Conservation (phyloP, 2,113 vertebrate genomes). For the Peromyscus californicus region DNA sequence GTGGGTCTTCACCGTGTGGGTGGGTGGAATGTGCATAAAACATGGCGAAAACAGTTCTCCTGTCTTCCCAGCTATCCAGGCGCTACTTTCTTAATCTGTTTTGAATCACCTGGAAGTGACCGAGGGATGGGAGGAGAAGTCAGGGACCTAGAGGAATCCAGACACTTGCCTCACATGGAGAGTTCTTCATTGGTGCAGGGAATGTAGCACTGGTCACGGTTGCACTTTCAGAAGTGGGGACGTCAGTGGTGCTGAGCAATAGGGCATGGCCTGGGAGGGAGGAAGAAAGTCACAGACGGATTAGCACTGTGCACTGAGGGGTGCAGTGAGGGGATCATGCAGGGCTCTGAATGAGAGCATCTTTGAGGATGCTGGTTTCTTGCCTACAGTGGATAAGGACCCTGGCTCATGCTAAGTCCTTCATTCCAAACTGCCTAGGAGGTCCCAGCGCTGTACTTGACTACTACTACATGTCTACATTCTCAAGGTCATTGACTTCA, state of each 20-base stretch:
- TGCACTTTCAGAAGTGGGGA: constrained; percentile 85
- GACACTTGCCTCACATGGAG: constrained; percentile 94
- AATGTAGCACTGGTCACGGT: constrained; percentile 92
- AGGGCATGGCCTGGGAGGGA: constrained; percentile 89
- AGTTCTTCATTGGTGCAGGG: constrained; percentile 95
- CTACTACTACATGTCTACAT: not conserved
- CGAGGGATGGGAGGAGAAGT: not conserved
- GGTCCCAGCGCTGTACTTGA: no score
- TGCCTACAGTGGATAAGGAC: not conserved
- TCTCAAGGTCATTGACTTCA: not conserved
- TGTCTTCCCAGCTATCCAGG: not conserved
- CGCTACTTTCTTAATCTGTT: not conserved
- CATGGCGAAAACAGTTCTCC: not conserved
- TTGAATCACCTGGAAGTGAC: not conserved
- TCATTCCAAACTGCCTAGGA: not conserved
- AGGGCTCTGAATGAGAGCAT: not conserved
- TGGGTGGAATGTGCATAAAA: not conserved
- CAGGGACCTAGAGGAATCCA: not conserved
- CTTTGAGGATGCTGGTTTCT: not conserved
- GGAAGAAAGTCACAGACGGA: not conserved
- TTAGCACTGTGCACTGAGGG: not conserved
- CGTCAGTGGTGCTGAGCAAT: constrained; percentile 91
- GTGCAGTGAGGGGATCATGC: accelerated
- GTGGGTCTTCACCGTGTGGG: accelerated
- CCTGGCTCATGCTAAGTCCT: not conserved